A percentile compares a stretch with the other conserved stretches of the same genome.
These are phyloP conservation scores for Ptiloglossa arizonensis DNA, from an alignment of 1,140 invertebrate genomes.

Conservation along the genomic window DNA sequence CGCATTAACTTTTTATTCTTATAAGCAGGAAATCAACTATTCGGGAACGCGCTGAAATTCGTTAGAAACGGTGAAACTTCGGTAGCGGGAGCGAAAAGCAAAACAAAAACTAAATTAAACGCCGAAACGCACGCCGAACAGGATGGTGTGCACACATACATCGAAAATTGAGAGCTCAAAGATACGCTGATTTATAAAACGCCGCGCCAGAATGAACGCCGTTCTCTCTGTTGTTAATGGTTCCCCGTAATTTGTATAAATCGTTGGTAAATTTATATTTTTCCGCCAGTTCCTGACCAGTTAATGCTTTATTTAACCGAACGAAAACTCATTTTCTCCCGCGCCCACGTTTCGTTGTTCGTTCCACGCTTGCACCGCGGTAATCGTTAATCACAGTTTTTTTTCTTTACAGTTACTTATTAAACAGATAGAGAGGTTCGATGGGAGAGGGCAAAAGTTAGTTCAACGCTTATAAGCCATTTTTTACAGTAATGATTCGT, in stretches of 20 bases:
- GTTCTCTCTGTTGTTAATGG: conserved; percentile 37
- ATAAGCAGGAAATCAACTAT: conserved; percentile 14
- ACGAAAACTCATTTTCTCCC: conserved; percentile 40
- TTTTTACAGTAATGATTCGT: too few species aligned
- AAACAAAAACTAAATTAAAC: conserved; percentile 21
- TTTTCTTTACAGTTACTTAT: not conserved
- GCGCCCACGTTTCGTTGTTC: not conserved
- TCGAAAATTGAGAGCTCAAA: conserved; percentile 24
- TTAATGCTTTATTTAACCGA: conserved; percentile 25
- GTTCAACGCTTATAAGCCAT: too few species aligned
- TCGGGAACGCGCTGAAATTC: not conserved
- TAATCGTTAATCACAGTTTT: not conserved
- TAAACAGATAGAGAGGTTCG: not conserved
- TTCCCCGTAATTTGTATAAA: conserved; percentile 76
- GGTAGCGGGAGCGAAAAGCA: not conserved
- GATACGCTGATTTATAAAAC: conserved; percentile 54
- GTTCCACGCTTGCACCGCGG: not conserved
- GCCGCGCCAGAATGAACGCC: not conserved
- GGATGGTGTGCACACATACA: not conserved
- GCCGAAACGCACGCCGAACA: not conserved
- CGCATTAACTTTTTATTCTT: conserved; percentile 5
- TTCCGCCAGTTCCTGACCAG: conserved; percentile 39
- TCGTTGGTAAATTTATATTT: conserved; percentile 72
- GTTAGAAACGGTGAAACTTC: not conserved
- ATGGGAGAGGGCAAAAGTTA: not conserved